Conservation (phyloP, 1,140 invertebrate species). For the Eupeodes corollae region DNA sequence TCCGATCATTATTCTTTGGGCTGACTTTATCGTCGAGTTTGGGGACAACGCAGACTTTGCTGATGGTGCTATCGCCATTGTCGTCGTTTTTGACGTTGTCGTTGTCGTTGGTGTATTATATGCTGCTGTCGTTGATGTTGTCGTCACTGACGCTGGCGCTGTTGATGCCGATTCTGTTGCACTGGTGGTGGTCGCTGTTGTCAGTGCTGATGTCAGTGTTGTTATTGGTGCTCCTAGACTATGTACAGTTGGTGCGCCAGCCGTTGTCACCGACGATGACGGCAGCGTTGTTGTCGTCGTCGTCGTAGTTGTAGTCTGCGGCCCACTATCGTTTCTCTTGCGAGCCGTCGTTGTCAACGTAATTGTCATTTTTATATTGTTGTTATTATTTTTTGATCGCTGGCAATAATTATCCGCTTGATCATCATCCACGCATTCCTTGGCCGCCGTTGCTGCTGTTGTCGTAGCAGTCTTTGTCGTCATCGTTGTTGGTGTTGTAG, state of each 20-base stretch:
- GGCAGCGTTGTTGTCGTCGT: constrained; percentile 4
- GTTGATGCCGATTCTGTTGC: constrained; percentile 9
- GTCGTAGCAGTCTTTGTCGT: constrained; percentile 6
- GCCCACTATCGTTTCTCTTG: no score
- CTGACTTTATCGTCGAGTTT: no score
- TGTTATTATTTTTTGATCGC: no score
- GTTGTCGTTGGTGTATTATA: constrained; percentile 26
- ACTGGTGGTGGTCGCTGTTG: constrained; percentile 7
- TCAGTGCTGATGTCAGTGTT: constrained; percentile 10
- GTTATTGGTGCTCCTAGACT: constrained; percentile 1
- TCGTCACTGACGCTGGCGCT: constrained; percentile 8
- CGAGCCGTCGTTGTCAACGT: no score
- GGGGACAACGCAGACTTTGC: neutral
- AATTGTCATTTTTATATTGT: no score
- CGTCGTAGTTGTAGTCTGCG: constrained; percentile 4
- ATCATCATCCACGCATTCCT: no score
- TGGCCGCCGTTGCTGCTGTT: constrained; percentile 11
- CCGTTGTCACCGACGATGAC: constrained; percentile 23
- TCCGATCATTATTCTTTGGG: no score
- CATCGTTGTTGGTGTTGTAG: constrained; percentile 5
- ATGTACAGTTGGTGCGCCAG: constrained; percentile 20
- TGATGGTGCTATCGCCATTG: constrained; percentile 27
- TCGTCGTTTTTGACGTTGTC: constrained; percentile 34
- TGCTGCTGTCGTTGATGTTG: constrained; percentile 1
- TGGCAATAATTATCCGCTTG: no score